A percentile compares a stretch with the other conserved stretches of the same genome.
Conservation (phyloP, 2,113 vertebrate species). For the Setophaga coronata region DNA sequence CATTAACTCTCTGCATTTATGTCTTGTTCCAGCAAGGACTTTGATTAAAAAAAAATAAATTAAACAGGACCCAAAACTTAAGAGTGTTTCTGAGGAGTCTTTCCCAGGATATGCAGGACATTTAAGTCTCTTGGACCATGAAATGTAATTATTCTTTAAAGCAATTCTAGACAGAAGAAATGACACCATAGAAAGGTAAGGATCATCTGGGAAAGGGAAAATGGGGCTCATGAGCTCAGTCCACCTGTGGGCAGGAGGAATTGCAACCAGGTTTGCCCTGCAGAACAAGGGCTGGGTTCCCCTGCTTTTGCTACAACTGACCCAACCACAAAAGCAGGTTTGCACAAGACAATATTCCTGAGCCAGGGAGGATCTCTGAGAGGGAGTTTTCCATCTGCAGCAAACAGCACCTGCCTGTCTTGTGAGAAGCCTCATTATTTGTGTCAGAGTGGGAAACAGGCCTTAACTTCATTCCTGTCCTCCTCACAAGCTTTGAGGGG, state of each 20-base stretch:
- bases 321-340: neutral
- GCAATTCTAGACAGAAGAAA: neutral
- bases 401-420: neutral
- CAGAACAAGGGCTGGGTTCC: neutral
- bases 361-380: neutral
- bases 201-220: neutral
- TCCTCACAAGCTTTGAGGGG: neutral
- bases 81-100: neutral
- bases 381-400: neutral
- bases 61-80: neutral
- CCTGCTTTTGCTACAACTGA: neutral
- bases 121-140: neutral
- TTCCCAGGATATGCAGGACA: neutral
- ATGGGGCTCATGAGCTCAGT: neutral
- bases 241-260: neutral
- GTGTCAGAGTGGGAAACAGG: neutral
- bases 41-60: neutral
- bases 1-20: fast-evolving
- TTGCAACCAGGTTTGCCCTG: neutral
- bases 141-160: neutral
- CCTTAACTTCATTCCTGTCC: neutral
- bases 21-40: neutral
- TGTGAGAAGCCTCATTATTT: neutral
- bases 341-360: neutral
- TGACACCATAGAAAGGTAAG: neutral